A percentile compares a stretch with the other conserved stretches of the same genome.
phyloP scores from a whole-genome alignment of 2,888 invertebrate genomes.

The Drosophila demipolita region DNA sequence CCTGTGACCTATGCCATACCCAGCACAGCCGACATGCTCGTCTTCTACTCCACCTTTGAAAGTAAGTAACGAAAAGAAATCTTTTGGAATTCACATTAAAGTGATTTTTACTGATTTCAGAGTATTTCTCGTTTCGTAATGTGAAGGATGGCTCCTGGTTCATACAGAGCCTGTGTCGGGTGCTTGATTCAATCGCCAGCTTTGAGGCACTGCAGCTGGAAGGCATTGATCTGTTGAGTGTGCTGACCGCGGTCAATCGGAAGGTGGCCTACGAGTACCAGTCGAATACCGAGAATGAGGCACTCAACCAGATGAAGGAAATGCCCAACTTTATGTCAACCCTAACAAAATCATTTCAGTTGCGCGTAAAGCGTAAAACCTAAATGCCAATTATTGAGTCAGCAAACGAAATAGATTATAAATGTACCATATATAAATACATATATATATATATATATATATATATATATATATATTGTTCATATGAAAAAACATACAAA shows the following conservation, averaged over 20 bases:
- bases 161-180: slow-evolving; percentile 88
- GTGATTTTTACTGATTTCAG: slow-evolving; percentile 72
- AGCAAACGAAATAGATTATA: slow-evolving; percentile 2
- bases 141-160: slow-evolving; percentile 90
- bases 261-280: slow-evolving; percentile 89
- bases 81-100: neutral
- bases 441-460: neutral
- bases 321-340: slow-evolving; percentile 89
- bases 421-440: neutral
- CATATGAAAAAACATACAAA: neutral
- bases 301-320: slow-evolving; percentile 88
- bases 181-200: slow-evolving; percentile 85
- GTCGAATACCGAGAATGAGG: slow-evolving; percentile 85
- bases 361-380: slow-evolving; percentile 81
- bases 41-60: slow-evolving; percentile 89
- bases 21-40: slow-evolving; percentile 89
- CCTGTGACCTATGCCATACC: slow-evolving; percentile 87
- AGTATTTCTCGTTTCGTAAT: slow-evolving; percentile 89
- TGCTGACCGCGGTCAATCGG: slow-evolving; percentile 88
- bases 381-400: slow-evolving; percentile 28
- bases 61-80: slow-evolving; percentile 85
- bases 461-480: slow-evolving; percentile 4
- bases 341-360: slow-evolving; percentile 87
- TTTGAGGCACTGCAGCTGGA: slow-evolving; percentile 84
- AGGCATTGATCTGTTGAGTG: slow-evolving; percentile 87